These are phyloP conservation scores for Cataglyphis altisquamis DNA, from an alignment of 2,888 invertebrate species.

Conservation along the genomic window DNA sequence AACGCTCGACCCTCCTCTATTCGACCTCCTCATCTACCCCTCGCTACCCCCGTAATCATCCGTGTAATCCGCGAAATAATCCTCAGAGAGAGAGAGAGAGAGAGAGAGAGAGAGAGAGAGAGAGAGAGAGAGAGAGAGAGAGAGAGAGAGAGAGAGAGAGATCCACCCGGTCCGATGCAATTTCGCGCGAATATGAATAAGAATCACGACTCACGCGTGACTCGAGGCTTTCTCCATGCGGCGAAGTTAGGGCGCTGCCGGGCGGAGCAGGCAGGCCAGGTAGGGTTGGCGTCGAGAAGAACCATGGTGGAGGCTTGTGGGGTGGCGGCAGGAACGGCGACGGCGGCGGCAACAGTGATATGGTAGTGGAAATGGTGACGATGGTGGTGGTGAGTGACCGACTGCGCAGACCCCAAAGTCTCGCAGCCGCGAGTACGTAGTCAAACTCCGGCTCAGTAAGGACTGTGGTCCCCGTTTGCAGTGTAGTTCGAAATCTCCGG, in stretches of 20 bases:
- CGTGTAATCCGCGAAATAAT: conserved; percentile 30
- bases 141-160: conserved; percentile 6
- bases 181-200: conserved; percentile 66
- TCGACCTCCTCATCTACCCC: background rate
- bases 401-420: conserved; percentile 80
- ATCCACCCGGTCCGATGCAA: conserved; percentile 53
- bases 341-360: conserved; percentile 32
- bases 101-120: conserved; percentile 10
- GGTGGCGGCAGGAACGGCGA: conserved; percentile 37
- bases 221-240: conserved; percentile 62
- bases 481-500: conserved; percentile 75
- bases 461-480: conserved; percentile 77
- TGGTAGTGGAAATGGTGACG: conserved; percentile 50
- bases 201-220: conserved; percentile 70
- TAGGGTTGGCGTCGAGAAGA: conserved; percentile 70
- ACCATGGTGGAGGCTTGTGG: conserved; percentile 70
- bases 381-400: conserved; percentile 71
- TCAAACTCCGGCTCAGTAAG: conserved; percentile 77
- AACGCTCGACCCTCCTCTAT: conserved; percentile 14
- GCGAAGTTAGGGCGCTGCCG: conserved; percentile 72
- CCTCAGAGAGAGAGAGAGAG: conserved; percentile 20
- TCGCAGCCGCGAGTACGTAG: conserved; percentile 77
- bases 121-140: conserved; percentile 6
- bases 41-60: background rate
- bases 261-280: conserved; percentile 55